phyloP scores from a whole-genome alignment of 2,113 vertebrate genomes.

The Thamnophis sirtalis region DNA sequence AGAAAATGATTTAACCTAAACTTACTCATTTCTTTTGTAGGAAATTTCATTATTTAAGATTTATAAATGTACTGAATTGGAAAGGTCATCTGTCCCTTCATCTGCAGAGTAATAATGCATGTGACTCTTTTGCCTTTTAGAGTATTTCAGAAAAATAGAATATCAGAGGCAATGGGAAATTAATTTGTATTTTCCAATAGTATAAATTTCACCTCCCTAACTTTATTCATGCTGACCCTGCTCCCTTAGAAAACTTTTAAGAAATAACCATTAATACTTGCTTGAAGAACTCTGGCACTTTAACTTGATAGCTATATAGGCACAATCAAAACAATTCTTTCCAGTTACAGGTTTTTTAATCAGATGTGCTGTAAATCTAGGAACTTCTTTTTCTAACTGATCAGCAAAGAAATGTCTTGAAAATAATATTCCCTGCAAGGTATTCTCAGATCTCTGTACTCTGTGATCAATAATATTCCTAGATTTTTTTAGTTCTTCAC shows the following conservation, averaged over 20 bases:
- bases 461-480: background rate
- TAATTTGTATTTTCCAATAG: constrained; percentile 37
- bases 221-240: background rate
- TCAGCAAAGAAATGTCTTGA: background rate
- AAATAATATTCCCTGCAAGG: background rate
- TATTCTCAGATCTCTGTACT: background rate
- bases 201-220: background rate
- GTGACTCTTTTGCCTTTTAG: constrained; percentile 34
- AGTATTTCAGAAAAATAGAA: constrained; percentile 1
- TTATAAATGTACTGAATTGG: constrained; percentile 68
- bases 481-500: background rate
- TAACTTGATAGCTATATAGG: background rate
- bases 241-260: background rate
- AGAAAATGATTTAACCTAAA: constrained; percentile 69
- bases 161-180: background rate
- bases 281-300: background rate
- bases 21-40: constrained; percentile 58
- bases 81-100: constrained; percentile 66
- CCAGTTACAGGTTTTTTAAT: background rate
- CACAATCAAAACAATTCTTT: background rate
- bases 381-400: background rate
- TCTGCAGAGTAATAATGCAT: constrained; percentile 54
- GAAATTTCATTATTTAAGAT: constrained; percentile 72
- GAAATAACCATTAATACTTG: background rate
- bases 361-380: background rate